Base-by-base conservation (phyloP, 1,140 invertebrate genomes). In the Lanistes nyassanus region DNA sequence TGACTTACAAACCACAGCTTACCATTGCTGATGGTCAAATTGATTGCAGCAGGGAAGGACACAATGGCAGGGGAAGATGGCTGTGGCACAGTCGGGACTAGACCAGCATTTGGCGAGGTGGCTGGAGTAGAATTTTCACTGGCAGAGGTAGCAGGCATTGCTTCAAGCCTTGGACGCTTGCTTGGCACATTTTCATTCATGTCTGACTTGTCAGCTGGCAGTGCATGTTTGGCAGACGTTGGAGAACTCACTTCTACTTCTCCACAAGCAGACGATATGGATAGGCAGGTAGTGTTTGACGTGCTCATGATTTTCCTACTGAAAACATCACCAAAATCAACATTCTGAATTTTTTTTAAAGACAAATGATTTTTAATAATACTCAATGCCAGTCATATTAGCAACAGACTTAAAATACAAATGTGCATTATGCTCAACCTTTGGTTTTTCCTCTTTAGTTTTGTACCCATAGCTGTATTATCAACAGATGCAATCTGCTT, bases 21-120 rank as follows among this genome's bases (percentile, higher is more conserved):
- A 81, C 80, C 80, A 78, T 81, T 81, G 56, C 75, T 77, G n/a
- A 81, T 78, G 21, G 80, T 81, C 23, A 81, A 69, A 75, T 75
- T 81, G 47, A 81, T 79, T 21, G 75, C 66, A 62, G 73, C 71
- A 26, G 76, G 70, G 13, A 73, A 47, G 26, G 56, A 34, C 37
- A 64, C 34, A 39, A 39, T 51, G 29, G 53, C 29, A 51, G 26
- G n/a, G 26, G 75, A 60, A 26, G 36, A 34, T 23, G 75, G 42
- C 6, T 31, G 34, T 42, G 72, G 47, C 31, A 64, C 34, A 31
- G 58, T 62, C n/a, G 58, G 26, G 29, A 65, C 42, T 65, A 34
- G 37, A 6, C 31, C 1, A 53, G 51, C 47, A 31, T 37, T 42
- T 29, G 68, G 5, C 5, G 16, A 37, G 55, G 55, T 31, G 23